phyloP scores from a whole-genome alignment of 2,888 invertebrate genomes.

The Aphelenchoides bicaudatus region DNA sequence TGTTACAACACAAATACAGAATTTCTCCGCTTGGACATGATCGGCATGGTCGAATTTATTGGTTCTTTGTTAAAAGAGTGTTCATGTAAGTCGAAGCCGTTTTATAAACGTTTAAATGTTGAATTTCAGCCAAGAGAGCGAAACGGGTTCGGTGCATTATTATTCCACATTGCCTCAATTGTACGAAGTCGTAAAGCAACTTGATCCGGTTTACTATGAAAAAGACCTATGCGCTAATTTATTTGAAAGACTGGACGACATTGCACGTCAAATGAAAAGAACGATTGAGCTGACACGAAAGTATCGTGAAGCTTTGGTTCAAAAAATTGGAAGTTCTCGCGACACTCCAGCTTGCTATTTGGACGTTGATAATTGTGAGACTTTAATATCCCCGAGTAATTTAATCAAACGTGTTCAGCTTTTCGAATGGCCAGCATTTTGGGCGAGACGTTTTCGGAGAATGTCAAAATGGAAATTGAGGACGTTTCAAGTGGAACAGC shows the following conservation, averaged over 20 bases:
- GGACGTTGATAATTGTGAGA: conserved; percentile 32
- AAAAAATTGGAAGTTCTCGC: conserved; percentile 15
- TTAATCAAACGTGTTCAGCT: conserved; percentile 15
- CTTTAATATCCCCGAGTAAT: conserved; percentile 5
- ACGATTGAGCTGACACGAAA: conserved; percentile 46
- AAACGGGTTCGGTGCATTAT: conserved; percentile 71
- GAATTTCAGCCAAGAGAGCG: conserved; percentile 72
- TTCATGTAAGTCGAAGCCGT: conserved; percentile 74
- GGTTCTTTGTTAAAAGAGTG: conserved; percentile 86
- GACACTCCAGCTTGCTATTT: conserved; percentile 28
- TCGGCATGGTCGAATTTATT: conserved; percentile 91
- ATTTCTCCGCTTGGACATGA: conserved; percentile 92
- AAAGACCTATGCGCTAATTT: conserved; percentile 38
- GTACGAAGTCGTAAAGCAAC: conserved; percentile 65
- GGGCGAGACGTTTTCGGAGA: conserved; percentile 4
- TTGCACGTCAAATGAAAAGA: conserved; percentile 45
- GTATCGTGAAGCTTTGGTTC: conserved; percentile 29
- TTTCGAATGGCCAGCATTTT: conserved; percentile 27
- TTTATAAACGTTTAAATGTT: not conserved
- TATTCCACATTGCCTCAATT: conserved; percentile 82
- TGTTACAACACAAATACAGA: conserved; percentile 81
- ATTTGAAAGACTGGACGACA: conserved; percentile 31
- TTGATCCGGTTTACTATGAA: conserved; percentile 43
- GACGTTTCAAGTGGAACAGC: not conserved
- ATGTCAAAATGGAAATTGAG: conserved; percentile 7